Evolutionary conservation across 2,888 invertebrate genomes (phyloP).

Genomic region (Leucozona laternaria): DNA sequence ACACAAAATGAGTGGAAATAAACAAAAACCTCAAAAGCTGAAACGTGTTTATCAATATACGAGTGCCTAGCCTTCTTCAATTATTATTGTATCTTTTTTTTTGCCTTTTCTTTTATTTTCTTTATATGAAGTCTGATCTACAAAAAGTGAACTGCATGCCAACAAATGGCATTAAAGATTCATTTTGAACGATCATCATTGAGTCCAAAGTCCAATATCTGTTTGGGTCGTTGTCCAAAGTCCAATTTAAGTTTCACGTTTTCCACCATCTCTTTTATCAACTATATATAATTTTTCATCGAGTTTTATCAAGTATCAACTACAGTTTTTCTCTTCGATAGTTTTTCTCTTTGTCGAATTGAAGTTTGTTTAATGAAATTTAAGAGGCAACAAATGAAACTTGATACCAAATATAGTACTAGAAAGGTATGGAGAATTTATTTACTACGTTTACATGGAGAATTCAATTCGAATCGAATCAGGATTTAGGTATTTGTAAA

Average conservation of each 20-base stretch:
- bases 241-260: slow-evolving; percentile 80
- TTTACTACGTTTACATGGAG: too few relatives aligned
- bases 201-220: slow-evolving; percentile 80
- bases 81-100: slow-evolving; percentile 6
- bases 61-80: neutral
- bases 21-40: neutral
- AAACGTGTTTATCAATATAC: neutral
- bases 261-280: slow-evolving; percentile 39
- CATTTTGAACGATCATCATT: slow-evolving; percentile 57
- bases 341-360: neutral
- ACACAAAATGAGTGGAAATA: neutral
- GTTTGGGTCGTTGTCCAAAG: slow-evolving; percentile 81
- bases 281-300: slow-evolving; percentile 6
- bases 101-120: neutral
- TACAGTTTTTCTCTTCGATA: slow-evolving; percentile 11
- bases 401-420: too few relatives aligned
- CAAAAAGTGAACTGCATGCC: slow-evolving; percentile 45
- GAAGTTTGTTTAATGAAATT: neutral
- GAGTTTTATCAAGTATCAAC: neutral
- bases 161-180: slow-evolving; percentile 48
- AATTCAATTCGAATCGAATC: too few relatives aligned
- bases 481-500: too few relatives aligned
- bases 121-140: slow-evolving; percentile 6
- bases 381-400: neutral
- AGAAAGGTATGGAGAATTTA: too few relatives aligned